Evolutionary conservation across 2,888 invertebrate genomes (phyloP), one percentile per base, ranked within the genome.

Genomic region (Mythimna ferrago): DNA sequence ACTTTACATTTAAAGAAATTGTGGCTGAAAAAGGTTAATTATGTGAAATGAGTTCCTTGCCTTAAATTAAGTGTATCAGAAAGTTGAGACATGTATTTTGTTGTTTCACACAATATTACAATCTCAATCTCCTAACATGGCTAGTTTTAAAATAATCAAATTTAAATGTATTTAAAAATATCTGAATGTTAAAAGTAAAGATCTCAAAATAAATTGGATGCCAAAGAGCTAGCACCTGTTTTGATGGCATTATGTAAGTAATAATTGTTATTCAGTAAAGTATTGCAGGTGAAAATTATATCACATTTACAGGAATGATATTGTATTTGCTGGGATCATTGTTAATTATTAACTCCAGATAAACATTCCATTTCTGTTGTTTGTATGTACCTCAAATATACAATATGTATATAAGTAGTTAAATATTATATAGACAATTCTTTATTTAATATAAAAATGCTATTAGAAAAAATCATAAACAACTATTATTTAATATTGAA

Each of bases 111-210:
- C 57, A 1, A 54, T 68, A 62, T 73, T 66, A 64, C 10, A 68
- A 66, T 63, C 56, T 53, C 32, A 68, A 65, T 58, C 35, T 62
- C 51, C 7, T 54, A 58, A 60, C 53, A 56, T 54, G 67, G 54
- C 70, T 73, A 73, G 69, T 71, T 71, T 74, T 72, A 70, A 68
- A 70, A 65, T 78, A 77, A 70, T 67, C 51, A 72, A 71, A 64
- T 78, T 66, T 66, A 38, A 74, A 68, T 58, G 66, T 73, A 60
- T 66, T 71, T 66, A 62, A 76, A 38, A 68, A 69, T 63, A 62
- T 80, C 66, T 83, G 76, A 74, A 83, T 80, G 71, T 75, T 80
- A 68, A 79, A 66, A 69, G 53, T 83, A 69, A 82, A 78, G 70
- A 78, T 78, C 65, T 68, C 65, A 71, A 68, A 62, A 58, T 26